Evolutionary conservation across 2,888 invertebrate species (phyloP), one percentile per base, ranked within the genome.

Genomic region (Agrotis puta): DNA sequence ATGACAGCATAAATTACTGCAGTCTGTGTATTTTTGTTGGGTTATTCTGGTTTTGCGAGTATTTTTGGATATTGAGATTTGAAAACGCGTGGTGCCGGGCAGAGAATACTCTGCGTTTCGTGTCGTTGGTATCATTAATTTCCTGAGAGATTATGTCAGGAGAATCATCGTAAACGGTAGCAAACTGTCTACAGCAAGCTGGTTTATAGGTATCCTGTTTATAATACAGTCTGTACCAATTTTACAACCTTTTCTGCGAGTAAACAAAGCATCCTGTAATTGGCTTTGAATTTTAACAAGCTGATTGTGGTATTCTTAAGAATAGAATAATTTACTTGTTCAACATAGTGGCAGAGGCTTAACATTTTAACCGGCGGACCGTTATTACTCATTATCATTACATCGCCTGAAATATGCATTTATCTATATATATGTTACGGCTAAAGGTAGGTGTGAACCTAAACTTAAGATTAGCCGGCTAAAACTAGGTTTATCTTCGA

Each of bases 1-100:
- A 70, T 59, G 47, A 66, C 63, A 22, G 48, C 51, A 66, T 75
- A 79, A 59, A 79, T 64, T 48, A 47, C 48, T 68, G 65, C 59
- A 64, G 54, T 67, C 18, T 22, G 13, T 22, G 47, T 78, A 73
- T 64, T 56, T 65, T 73, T 56, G 59, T 58, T 51, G 16, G 24
- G 7, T 27, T 78, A 67, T 78, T 77, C 62, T 62, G 39, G 53
- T 70, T 57, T 70, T n/a, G 48, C 14, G n/a, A 45, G 63, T 77
- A 77, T 75, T 77, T 77, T 70, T 58, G 53, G 22, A 76, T 63
- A 58, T 50, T 70, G 63, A 45, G 70, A 20, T 50, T 74, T 58
- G 50, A 33, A 76, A 70, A 39, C 24, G 47, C 27, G 57, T 48
- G 48, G 20, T 51, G 22, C 13, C 57, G 47, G 27, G 61, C 47